A percentile compares a stretch with the other conserved stretches of the same genome.
phyloP scores from a whole-genome alignment of 2,797 vertebrate genomes.

The Periophthalmus magnuspinnatus region DNA sequence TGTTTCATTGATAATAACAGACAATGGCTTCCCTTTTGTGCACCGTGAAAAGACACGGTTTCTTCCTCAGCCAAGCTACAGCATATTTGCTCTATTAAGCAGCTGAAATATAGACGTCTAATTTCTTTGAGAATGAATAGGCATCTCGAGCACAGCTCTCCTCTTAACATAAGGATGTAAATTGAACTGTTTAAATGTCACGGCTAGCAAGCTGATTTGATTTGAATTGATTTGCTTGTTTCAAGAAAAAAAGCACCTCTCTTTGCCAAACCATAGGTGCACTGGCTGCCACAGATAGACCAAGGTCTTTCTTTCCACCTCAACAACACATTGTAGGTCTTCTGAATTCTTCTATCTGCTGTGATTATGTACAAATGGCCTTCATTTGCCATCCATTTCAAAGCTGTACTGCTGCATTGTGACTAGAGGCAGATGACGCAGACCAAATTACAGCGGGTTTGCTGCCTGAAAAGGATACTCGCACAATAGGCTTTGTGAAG shows the following conservation, averaged over 20 bases:
- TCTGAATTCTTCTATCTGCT: slow-evolving; percentile 76
- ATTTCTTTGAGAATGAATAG: slow-evolving; percentile 75
- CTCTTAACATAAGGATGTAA: slow-evolving; percentile 77
- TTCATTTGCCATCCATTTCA: slow-evolving; percentile 80
- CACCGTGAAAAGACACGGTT: slow-evolving; percentile 60
- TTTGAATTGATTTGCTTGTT: slow-evolving; percentile 81
- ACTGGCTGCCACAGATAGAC: slow-evolving; percentile 74
- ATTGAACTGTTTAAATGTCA: slow-evolving; percentile 78
- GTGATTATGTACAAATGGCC: slow-evolving; percentile 80
- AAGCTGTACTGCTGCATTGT: slow-evolving; percentile 79
- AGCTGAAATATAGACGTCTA: slow-evolving; percentile 75
- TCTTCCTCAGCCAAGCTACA: slow-evolving; percentile 54
- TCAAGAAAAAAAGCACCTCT: slow-evolving; percentile 60
- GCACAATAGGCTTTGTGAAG: slow-evolving; percentile 80
- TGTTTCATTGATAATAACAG: slow-evolving; percentile 61
- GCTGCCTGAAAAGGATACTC: slow-evolving; percentile 78
- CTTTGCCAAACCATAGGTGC: slow-evolving; percentile 63
- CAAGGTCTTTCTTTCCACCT: slow-evolving; percentile 78
- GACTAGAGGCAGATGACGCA: slow-evolving; percentile 75
- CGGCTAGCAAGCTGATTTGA: slow-evolving; percentile 73
- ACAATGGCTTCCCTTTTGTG: slow-evolving; percentile 67
- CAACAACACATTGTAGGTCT: slow-evolving; percentile 72
- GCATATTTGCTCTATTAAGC: slow-evolving; percentile 72
- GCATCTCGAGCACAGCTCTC: slow-evolving; percentile 66
- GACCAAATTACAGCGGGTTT: slow-evolving; percentile 78